Conservation (phyloP, 2,888 invertebrate species). For the Metacarcinus magister region DNA sequence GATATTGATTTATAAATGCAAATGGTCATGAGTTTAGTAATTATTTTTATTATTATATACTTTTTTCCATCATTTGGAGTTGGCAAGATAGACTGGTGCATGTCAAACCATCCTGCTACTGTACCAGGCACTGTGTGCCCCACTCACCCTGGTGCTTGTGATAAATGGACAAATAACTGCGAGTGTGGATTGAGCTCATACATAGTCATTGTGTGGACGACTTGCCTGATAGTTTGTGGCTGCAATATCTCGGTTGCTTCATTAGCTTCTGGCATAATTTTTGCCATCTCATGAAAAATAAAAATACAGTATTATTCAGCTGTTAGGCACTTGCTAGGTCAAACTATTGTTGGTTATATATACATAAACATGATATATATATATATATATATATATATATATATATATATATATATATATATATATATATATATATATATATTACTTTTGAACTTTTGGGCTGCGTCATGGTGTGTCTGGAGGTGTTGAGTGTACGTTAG, state of each 20-base stretch:
- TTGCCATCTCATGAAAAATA: neutral
- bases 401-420: neutral
- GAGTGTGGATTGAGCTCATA: neutral
- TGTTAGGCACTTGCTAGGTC: constrained; percentile 23
- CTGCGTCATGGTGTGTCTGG: neutral
- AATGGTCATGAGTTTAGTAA: neutral
- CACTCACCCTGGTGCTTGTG: neutral
- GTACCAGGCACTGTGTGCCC: neutral
- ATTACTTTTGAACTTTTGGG: neutral
- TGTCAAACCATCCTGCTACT: neutral
- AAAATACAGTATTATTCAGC: constrained; percentile 22
- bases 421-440: neutral
- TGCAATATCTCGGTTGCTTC: neutral
- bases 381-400: neutral
- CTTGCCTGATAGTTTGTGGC: constrained; percentile 16
- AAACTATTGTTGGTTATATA: constrained; percentile 23
- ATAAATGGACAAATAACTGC: neutral
- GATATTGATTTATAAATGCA: neutral
- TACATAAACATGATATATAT: neutral
- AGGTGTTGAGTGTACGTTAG: neutral
- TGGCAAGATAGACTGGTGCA: neutral
- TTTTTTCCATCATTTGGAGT: neutral
- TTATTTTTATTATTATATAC: neutral
- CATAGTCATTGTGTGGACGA: neutral
- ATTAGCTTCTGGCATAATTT: constrained; percentile 16